These are phyloP conservation scores for Tetramorium bicarinatum DNA, from an alignment of 2,888 invertebrate genomes.

Conservation along the genomic window DNA sequence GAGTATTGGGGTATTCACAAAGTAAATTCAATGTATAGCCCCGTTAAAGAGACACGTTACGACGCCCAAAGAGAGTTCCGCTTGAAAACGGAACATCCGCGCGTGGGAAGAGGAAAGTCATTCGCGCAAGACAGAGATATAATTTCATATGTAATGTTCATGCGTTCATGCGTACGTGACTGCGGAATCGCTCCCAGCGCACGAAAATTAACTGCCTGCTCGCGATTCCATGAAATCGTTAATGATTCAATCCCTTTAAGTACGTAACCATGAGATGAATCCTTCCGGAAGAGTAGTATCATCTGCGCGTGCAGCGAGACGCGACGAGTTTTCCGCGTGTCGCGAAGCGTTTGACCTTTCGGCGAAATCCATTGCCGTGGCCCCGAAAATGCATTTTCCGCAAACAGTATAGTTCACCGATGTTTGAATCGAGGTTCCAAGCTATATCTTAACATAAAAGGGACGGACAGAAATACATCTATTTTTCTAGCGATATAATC, in stretches of 20 bases:
- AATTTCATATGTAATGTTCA: slow-evolving; percentile 7
- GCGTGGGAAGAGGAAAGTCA: slow-evolving; percentile 11
- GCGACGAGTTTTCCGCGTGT: neutral
- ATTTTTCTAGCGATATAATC: neutral
- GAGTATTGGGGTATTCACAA: neutral
- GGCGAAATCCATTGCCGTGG: neutral
- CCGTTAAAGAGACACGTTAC: neutral
- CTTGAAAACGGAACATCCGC: neutral
- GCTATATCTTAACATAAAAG: neutral
- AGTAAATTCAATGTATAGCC: neutral
- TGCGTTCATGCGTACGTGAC: slow-evolving; percentile 24
- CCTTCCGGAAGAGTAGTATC: slow-evolving; percentile 26
- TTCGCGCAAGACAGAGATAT: neutral
- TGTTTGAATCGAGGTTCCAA: neutral
- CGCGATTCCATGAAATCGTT: slow-evolving; percentile 31
- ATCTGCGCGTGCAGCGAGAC: slow-evolving; percentile 1
- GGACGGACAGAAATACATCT: neutral
- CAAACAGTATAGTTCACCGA: neutral
- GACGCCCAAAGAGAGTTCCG: slow-evolving; percentile 7
- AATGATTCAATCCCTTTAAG: slow-evolving; percentile 31
- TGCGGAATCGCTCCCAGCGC: neutral
- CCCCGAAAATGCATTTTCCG: slow-evolving; percentile 2
- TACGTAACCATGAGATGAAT: slow-evolving; percentile 18
- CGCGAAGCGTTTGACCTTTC: slow-evolving; percentile 35
- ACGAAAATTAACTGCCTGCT: neutral